Base-by-base conservation (phyloP, 2,113 vertebrate species). In the Crocuta crocuta region DNA sequence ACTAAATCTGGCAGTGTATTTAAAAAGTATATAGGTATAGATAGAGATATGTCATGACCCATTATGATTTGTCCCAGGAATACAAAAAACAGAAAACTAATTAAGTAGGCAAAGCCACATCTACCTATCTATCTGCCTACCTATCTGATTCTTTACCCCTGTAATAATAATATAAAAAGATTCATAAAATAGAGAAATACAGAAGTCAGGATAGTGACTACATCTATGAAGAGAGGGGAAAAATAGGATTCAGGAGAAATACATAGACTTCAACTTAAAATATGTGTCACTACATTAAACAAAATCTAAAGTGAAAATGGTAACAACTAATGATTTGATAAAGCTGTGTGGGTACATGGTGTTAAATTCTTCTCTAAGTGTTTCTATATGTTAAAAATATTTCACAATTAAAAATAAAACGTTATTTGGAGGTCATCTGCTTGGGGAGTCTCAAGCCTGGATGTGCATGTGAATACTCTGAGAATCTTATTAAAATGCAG, bases 391-490 rank as follows among this genome's bases (percentile, higher is more conserved):
- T 68, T 63, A 79, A 91, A 85, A 89, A 50, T 95, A 81, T 48
- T 89, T 83, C n/a, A 86, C 23, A 92, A n/a, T 53, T 93, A 85
- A 74, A 89, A 84, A 55, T n/a, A 73, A 89, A 88, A 76, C 81
- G 28, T 81, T 74, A 70, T 35, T 76, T 76, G 28, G 50, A 66
- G 2, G 24, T 78, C 73, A 68, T 39, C 35, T 82, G 43, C 48
- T 95, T 70, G 31, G 15, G 35, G 70, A 43, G 23, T 96, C 50
- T 94, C 35, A 74, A 33, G 31, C 50, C 65, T 78, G 68, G 10
- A 26, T 66, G 53, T n/a, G 4, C 4, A 1, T 33, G 13, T 43
- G 55, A 93, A 43, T 73, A 63, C 71, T 33, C 24, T 71, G 43
- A 70, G 39, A 89, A 71, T 88, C 58, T 58, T 53, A 2, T 50